Base-by-base conservation (phyloP, 2,113 vertebrate genomes). In the Chaetorhynchus papuensis region DNA sequence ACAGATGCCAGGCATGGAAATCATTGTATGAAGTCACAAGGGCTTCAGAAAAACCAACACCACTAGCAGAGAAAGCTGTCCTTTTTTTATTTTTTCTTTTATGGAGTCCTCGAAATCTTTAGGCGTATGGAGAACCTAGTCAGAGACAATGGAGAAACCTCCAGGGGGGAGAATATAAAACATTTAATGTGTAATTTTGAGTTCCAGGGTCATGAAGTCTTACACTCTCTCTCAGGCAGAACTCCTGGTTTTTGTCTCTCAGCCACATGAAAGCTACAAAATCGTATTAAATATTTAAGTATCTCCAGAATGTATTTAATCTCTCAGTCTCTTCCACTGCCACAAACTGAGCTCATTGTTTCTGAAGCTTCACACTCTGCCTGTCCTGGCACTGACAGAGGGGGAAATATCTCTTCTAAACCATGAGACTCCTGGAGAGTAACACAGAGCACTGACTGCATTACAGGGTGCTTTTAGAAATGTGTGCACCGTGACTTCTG, bases 161-260 rank as follows among this genome's bases (percentile, higher is more conserved):
- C 96, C 74, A 78, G 95, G 83, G 95, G 50, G 31, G 56, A 53
- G 86, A 96, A 91, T 90, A 93, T 88, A 93, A 97, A 93, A 90
- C 86, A 97, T 96, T 98, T 96, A 94, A 96, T 75, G 94, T 95
- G 93, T 89, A 87, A 95, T 96, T 96, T 97, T 95, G 95, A 96
- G 83, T 97, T 97, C 92, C 63, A 89, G 76, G 97, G 97, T 98
- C 98, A 98, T 57, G 71, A 78, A 96, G 91, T 88, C 96, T 95
- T 89, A 88, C 82, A 91, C 60, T 94, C 95, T 93, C 90, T 97
- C 79, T 89, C 91, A 90, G 96, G 93, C 97, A 96, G 92, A 95
- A 97, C 81, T 97, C 75, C 50, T 92, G 80, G 82, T 93, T 96
- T 97, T 97, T 97, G 92, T 96, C 91, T 94, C 94, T 94, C 59